Base-by-base conservation (phyloP, 2,888 invertebrate species). In the Choreutis nemorana region DNA sequence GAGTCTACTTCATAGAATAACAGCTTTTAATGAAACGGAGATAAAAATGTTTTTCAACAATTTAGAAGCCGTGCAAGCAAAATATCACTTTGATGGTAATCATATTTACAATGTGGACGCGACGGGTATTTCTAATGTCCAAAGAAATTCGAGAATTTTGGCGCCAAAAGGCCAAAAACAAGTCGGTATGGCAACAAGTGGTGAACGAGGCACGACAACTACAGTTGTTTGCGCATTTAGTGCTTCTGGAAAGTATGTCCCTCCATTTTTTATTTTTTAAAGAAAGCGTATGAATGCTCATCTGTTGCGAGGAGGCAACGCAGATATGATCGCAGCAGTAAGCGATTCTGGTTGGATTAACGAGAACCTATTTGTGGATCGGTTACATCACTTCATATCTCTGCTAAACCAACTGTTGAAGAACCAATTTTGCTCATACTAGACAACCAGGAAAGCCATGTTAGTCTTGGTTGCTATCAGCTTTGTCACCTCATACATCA, bases 241-340 rank as follows among this genome's bases (percentile, higher is more conserved):
- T 50, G 59, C 60, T 13, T 29, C 47, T 18, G 56, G 55, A 7
- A 28, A 29, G 7, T 58, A 48, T 33, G 30, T 63, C 30, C 53
- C 56, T 23, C 58, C 55, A 20, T 45, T 59, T 43, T 53, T 59
- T 33, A 55, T 62, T 11, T 60, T 50, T 36, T 51, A 48, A 28
- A 40, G 54, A 25, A 49, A 54, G 29, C 37, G 47, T 10, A 40
- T 40, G 36, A 41, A 38, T 37, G 21, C 31, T 22, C 39, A 40
- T 25, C 34, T 45, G 31, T 39, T 55, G 11, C 24, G 45, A 42
- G 44, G 33, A 26, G 30, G 36, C 30, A 32, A 11, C 35, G 9
- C 13, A 21, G 15, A 32, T 15, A 32, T 32, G 32, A 22, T 32
- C 23, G 33, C 28, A 13, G 23, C 27, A 10, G 26, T 31, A 9